A percentile compares a stretch with the other conserved stretches of the same genome.
Conservation (phyloP, 1,140 invertebrate species). For the Bombus difficillimus region DNA sequence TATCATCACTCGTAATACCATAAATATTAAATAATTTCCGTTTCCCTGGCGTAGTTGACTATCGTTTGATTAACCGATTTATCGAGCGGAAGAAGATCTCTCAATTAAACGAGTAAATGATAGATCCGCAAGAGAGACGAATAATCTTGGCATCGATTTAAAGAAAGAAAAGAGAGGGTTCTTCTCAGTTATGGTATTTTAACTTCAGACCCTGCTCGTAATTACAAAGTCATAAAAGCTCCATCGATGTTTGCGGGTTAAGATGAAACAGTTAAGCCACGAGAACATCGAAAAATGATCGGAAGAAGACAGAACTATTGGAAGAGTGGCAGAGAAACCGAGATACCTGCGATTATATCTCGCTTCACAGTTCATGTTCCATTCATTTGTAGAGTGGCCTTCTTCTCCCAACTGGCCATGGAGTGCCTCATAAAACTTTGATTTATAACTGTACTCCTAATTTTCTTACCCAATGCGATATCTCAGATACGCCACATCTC, state of each 20-base stretch:
- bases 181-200: neutral
- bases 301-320: neutral
- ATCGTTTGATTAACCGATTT: neutral
- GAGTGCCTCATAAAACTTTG: constrained; percentile 77
- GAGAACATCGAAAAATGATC: constrained; percentile 4
- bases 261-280: neutral
- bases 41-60: neutral
- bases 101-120: neutral
- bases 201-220: constrained; percentile 38
- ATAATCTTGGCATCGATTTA: neutral
- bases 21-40: neutral
- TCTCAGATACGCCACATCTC: neutral
- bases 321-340: neutral
- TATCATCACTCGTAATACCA: too few relatives aligned
- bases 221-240: constrained; percentile 74
- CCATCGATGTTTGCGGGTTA: constrained; percentile 55
- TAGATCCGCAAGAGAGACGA: neutral
- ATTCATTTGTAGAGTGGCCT: constrained; percentile 61
- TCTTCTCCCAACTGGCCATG: constrained; percentile 68
- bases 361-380: constrained; percentile 63
- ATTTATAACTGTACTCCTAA: constrained; percentile 73
- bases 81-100: neutral
- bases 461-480: constrained; percentile 54
- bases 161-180: neutral
- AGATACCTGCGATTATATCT: constrained; percentile 41